Evolutionary conservation across 2,797 vertebrate species (phyloP).

Genomic region (Pygocentrus nattereri): DNA sequence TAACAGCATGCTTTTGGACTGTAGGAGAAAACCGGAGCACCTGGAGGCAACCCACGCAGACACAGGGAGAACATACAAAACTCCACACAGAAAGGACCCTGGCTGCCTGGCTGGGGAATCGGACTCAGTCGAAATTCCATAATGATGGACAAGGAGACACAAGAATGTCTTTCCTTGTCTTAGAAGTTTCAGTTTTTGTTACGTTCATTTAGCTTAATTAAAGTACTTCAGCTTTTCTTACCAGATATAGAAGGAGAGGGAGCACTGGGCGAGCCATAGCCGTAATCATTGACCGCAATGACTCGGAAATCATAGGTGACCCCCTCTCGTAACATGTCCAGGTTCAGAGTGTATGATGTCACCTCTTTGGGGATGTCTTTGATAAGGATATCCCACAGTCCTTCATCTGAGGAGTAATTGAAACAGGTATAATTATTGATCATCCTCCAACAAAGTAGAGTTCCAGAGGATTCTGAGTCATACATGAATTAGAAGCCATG

Average conservation of each 20-base stretch:
- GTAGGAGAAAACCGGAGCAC: no score
- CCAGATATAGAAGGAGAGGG: constrained; percentile 96
- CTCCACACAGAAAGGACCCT: no score
- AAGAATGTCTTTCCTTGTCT: no score
- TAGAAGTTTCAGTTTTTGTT: no score
- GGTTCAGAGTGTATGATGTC: constrained; percentile 95
- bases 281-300: constrained; percentile 95
- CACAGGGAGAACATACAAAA: no score
- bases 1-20: no score
- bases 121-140: no score
- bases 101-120: no score
- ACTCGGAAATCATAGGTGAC: constrained; percentile 97
- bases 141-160: no score
- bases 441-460: not conserved
- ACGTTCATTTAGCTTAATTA: not conserved
- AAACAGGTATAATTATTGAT: not conserved
- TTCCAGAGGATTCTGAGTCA: not conserved
- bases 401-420: constrained; percentile 85
- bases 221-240: constrained; percentile 55
- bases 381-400: constrained; percentile 98
- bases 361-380: constrained; percentile 98
- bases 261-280: constrained; percentile 93
- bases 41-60: no score
- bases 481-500: not conserved
- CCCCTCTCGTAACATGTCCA: constrained; percentile 92